These are phyloP conservation scores for Trachymyrmex cornetzi DNA, from an alignment of 1,140 invertebrate species.

Conservation along the genomic window DNA sequence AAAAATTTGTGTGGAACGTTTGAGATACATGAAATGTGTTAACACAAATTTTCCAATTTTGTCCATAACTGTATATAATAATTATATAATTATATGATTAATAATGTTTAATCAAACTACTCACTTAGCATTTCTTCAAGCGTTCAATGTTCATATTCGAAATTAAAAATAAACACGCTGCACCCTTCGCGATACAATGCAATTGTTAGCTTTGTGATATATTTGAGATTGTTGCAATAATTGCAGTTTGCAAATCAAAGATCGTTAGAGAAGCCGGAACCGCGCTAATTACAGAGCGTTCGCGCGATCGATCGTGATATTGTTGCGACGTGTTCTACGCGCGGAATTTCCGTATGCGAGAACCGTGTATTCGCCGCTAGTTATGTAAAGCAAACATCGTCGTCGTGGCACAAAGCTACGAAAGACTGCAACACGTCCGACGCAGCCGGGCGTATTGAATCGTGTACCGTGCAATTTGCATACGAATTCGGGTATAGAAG, in stretches of 20 bases:
- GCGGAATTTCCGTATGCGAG: conserved; percentile 48
- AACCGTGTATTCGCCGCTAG: conserved; percentile 13
- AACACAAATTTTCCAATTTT: too few species aligned
- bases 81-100: not conserved
- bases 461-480: conserved; percentile 37
- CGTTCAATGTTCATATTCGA: not conserved
- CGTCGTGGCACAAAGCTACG: conserved; percentile 7
- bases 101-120: not conserved
- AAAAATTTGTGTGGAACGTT: too few species aligned
- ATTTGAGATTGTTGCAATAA: not conserved
- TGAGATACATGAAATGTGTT: too few species aligned
- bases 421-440: conserved; percentile 51
- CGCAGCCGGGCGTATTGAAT: conserved; percentile 21
- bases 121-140: not conserved
- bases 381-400: conserved; percentile 48
- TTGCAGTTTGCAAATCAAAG: not conserved
- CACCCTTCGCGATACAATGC: not conserved
- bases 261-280: not conserved
- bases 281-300: conserved; percentile 40
- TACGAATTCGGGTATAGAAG: conserved; percentile 47
- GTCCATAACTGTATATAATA: too few species aligned
- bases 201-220: not conserved
- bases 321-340: not conserved
- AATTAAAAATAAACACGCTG: not conserved
- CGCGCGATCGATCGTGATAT: conserved; percentile 37